Conservation (phyloP, 64 coral and sea anemone species). For the Stichodactyla mertensii region DNA sequence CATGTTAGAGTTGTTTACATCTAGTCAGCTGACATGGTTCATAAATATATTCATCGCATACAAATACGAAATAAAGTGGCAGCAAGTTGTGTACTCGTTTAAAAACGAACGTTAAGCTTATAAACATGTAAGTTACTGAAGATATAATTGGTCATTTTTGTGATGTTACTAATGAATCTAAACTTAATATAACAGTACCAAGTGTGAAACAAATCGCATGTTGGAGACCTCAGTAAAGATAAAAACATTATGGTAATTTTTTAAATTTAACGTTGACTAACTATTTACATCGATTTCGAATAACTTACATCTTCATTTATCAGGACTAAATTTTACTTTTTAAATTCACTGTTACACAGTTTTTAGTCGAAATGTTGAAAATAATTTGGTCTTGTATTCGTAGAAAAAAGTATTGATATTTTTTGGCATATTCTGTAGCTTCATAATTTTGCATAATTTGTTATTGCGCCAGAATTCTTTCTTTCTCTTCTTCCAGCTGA, state of each 20-base stretch:
- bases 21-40: neutral
- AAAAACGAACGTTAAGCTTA: neutral
- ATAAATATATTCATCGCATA: neutral
- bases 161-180: too few species aligned
- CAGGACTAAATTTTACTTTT: neutral
- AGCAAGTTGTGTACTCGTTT: neutral
- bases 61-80: neutral
- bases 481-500: too few species aligned
- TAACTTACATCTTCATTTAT: neutral
- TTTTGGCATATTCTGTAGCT: neutral
- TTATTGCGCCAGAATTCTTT: neutral
- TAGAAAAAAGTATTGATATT: neutral
- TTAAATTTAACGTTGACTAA: neutral
- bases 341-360: neutral
- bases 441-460: neutral
- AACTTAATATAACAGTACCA: neutral
- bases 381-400: neutral
- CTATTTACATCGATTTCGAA: neutral
- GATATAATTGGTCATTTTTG: too few species aligned
- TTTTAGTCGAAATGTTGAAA: neutral
- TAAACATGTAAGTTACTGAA: neutral
- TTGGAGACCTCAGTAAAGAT: neutral
- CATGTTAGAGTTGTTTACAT: slow-evolving; percentile 19
- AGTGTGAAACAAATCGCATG: neutral
- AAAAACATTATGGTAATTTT: neutral